These are phyloP conservation scores for Wasmannia auropunctata DNA, from an alignment of 1,140 invertebrate genomes.

Conservation along the genomic window DNA sequence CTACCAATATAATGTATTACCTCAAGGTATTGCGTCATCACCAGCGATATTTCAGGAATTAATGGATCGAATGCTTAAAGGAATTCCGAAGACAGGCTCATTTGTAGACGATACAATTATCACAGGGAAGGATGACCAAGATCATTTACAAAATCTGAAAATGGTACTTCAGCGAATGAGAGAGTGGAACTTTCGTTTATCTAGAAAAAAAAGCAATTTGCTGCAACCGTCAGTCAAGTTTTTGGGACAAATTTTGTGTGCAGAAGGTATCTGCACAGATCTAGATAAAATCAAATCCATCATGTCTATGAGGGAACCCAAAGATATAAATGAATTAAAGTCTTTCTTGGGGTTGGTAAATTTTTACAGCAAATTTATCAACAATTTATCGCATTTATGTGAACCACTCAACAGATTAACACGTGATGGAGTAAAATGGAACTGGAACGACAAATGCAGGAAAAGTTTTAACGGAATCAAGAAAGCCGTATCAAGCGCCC, in stretches of 20 bases:
- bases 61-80: neutral
- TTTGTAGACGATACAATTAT: neutral
- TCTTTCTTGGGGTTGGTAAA: neutral
- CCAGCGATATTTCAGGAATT: conserved; percentile 10
- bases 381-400: conserved; percentile 1
- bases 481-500: neutral
- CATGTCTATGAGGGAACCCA: neutral
- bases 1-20: neutral
- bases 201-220: neutral
- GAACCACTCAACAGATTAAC: neutral
- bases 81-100: conserved; percentile 1
- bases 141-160: neutral
- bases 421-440: neutral
- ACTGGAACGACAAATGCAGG: neutral
- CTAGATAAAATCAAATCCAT: neutral
- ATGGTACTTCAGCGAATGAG: neutral
- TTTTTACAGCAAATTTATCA: conserved; percentile 9
- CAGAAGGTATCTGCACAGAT: neutral
- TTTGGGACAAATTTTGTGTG: neutral
- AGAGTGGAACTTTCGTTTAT: neutral
- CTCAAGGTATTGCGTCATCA: neutral
- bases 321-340: neutral
- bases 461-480: neutral
- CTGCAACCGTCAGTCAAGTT: neutral
- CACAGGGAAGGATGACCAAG: neutral